phyloP scores from a whole-genome alignment of 53 echinoderm and acorn worm genomes.

The Patiria pectinifera region DNA sequence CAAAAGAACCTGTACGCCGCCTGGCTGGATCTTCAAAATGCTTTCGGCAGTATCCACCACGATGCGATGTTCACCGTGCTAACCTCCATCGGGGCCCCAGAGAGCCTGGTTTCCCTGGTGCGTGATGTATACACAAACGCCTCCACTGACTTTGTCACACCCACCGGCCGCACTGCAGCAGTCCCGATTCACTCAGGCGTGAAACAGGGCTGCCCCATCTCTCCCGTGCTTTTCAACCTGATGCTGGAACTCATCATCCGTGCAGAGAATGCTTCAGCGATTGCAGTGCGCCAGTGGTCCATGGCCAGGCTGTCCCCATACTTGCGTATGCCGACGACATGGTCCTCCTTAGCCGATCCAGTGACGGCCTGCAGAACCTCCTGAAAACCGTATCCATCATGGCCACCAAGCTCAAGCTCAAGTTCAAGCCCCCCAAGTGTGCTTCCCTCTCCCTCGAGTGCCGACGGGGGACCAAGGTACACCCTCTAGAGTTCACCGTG shows the following conservation, averaged over 20 bases:
- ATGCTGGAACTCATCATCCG: slow-evolving; percentile 40
- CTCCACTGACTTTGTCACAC: neutral
- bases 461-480: neutral
- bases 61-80: slow-evolving; percentile 25
- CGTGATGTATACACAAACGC: slow-evolving; percentile 37
- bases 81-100: slow-evolving; percentile 18
- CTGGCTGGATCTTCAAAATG: slow-evolving; percentile 58
- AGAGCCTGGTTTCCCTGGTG: neutral
- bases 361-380: slow-evolving; percentile 3
- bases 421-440: slow-evolving; percentile 38
- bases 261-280: slow-evolving; percentile 11
- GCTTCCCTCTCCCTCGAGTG: slow-evolving; percentile 14
- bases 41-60: slow-evolving; percentile 63
- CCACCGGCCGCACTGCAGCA: neutral
- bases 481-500: neutral
- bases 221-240: slow-evolving; percentile 49
- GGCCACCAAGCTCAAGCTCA: slow-evolving; percentile 40
- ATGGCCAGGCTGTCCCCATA: slow-evolving; percentile 3
- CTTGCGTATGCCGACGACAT: slow-evolving; percentile 42
- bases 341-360: neutral
- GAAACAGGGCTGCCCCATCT: slow-evolving; percentile 60
- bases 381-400: slow-evolving; percentile 13
- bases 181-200: slow-evolving; percentile 29
- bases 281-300: neutral
- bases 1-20: slow-evolving; percentile 29